These are phyloP conservation scores for Aurelia sp. DNA, from an alignment of 30 jellyfish, hydroid and myxozoan species.

Conservation along the genomic window DNA sequence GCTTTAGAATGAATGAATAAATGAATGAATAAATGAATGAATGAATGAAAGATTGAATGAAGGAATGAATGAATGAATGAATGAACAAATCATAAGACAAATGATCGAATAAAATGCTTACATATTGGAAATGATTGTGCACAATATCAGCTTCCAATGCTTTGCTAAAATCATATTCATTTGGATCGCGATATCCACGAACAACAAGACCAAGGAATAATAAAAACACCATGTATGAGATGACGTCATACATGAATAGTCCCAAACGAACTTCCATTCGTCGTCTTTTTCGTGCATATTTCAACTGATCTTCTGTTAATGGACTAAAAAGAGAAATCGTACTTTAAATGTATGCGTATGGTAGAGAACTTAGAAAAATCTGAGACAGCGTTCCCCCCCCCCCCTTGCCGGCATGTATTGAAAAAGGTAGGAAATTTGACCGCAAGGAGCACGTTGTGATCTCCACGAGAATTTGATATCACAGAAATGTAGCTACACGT, in stretches of 20 bases:
- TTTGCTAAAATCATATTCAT: slow-evolving; percentile 50
- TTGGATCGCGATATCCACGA: slow-evolving; percentile 82
- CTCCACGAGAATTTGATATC: no score
- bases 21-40: no score
- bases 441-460: no score
- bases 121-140: slow-evolving; percentile 35
- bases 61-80: no score
- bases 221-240: slow-evolving; percentile 62
- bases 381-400: no score
- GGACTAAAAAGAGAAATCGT: slow-evolving; percentile 46
- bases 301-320: slow-evolving; percentile 65
- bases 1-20: no score
- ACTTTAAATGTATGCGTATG: neutral
- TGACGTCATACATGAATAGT: slow-evolving; percentile 59
- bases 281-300: slow-evolving; percentile 61
- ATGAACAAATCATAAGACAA: no score
- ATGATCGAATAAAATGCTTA: neutral
- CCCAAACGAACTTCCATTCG: slow-evolving; percentile 56
- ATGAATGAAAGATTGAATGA: no score
- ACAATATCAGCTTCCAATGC: slow-evolving; percentile 54
- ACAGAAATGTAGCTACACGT: no score
- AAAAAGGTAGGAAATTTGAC: no score
- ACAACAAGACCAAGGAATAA: slow-evolving; percentile 59
- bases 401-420: no score
- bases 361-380: neutral